These are phyloP conservation scores for Takifugu flavidus DNA, from an alignment of 2,113 vertebrate species.

Conservation along the genomic window DNA sequence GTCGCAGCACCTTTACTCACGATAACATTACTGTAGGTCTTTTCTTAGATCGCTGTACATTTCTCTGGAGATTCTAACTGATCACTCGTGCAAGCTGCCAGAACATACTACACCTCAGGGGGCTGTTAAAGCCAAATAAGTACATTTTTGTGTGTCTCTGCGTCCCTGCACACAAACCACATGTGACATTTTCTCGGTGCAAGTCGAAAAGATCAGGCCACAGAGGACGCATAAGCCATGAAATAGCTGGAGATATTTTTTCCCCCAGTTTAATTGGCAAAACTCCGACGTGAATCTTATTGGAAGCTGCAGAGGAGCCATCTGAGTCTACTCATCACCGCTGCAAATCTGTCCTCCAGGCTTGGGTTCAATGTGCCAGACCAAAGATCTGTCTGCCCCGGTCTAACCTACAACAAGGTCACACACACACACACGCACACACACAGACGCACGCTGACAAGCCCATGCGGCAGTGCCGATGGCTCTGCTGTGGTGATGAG, in stretches of 20 bases:
- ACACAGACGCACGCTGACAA: constrained; percentile 13
- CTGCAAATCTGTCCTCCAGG: constrained; percentile 42
- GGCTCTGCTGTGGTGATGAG: constrained; percentile 43
- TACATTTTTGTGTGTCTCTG: constrained; percentile 3
- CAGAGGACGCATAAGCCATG: neutral
- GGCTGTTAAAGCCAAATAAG: constrained; percentile 2
- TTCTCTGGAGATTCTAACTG: constrained; percentile 18
- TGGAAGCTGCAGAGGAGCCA: constrained; percentile 13
- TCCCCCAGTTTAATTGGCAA: neutral
- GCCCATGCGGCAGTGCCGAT: constrained; percentile 10
- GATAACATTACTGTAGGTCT: neutral
- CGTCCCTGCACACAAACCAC: neutral
- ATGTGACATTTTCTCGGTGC: neutral
- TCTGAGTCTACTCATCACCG: constrained; percentile 19
- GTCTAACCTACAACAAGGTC: constrained; percentile 57
- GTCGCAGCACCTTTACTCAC: neutral
- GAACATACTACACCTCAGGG: constrained; percentile 6
- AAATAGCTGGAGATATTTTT: neutral
- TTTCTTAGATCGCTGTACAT: neutral
- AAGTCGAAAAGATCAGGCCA: constrained; percentile 1
- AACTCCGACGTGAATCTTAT: constrained; percentile 3
- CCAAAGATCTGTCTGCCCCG: constrained; percentile 32
- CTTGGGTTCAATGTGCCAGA: constrained; percentile 38
- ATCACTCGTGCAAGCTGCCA: neutral
- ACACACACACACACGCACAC: constrained; percentile 23